Evolutionary conservation across 1,140 invertebrate genomes (phyloP).

Genomic region (Notospermus geniculatus): DNA sequence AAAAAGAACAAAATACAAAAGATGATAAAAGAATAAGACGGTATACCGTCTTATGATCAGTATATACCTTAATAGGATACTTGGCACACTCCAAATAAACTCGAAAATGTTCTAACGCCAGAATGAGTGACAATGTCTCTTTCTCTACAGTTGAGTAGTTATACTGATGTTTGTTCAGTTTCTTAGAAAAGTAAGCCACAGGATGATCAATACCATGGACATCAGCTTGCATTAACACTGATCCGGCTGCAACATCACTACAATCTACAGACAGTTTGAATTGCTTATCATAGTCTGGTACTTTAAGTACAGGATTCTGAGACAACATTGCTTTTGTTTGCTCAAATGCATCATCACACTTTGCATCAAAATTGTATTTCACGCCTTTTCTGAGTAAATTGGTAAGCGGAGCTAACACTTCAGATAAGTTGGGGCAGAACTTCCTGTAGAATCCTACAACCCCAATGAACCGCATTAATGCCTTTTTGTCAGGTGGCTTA

Average conservation of each 20-base stretch:
- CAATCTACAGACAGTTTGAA: conserved; percentile 31
- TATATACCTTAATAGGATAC: no score
- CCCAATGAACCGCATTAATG: conserved; percentile 38
- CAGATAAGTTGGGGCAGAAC: conserved; percentile 56
- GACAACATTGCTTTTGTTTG: conserved; percentile 35
- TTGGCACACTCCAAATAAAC: conserved; percentile 11
- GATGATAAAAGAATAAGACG: no score
- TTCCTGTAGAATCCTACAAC: conserved; percentile 27
- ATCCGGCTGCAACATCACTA: conserved; percentile 23
- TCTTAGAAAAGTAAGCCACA: conserved; percentile 25
- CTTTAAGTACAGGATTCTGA: conserved; percentile 29
- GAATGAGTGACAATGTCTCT: conserved; percentile 11
- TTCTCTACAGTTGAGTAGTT: conserved; percentile 22
- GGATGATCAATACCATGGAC: conserved; percentile 21
- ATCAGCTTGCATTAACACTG: conserved; percentile 26
- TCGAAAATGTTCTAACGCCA: conserved; percentile 17
- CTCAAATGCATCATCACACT: conserved; percentile 42
- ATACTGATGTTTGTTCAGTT: conserved; percentile 15
- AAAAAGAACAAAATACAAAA: no score
- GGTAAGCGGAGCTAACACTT: conserved; percentile 43
- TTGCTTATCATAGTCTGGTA: conserved; percentile 44
- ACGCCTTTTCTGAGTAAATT: conserved; percentile 39
- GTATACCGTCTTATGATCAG: no score
- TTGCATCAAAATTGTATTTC: conserved; percentile 36
- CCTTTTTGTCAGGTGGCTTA: conserved; percentile 28